Evolutionary conservation across 2,888 invertebrate genomes (phyloP).

Genomic region (Campoplex capitator): DNA sequence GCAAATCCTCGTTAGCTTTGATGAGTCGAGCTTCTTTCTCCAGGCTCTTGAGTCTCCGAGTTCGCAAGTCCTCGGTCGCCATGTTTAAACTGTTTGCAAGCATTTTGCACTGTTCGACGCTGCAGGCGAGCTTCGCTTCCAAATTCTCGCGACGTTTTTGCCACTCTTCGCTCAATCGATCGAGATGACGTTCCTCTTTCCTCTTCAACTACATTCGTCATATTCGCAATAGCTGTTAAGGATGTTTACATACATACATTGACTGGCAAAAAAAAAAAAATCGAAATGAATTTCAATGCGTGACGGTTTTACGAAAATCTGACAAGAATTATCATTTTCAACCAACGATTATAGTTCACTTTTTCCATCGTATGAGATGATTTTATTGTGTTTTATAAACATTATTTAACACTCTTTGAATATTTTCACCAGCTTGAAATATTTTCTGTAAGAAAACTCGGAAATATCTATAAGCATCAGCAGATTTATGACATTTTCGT

Average conservation of each 20-base stretch:
- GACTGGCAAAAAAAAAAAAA: not conserved
- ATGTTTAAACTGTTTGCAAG: slow-evolving; percentile 87
- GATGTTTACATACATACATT: slow-evolving; percentile 24
- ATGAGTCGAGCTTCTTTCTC: slow-evolving; percentile 86
- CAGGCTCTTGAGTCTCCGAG: slow-evolving; percentile 85
- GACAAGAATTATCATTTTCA: not conserved
- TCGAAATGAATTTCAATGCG: not conserved
- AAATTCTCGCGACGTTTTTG: slow-evolving; percentile 86
- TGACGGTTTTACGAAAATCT: not conserved
- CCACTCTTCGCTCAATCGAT: slow-evolving; percentile 87
- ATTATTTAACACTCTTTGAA: not conserved
- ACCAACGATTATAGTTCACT: not conserved
- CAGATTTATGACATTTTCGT: not conserved
- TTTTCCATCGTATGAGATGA: not conserved
- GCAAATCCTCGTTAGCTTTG: slow-evolving; percentile 87
- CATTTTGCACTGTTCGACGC: slow-evolving; percentile 87
- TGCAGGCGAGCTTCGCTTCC: slow-evolving; percentile 86
- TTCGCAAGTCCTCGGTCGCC: slow-evolving; percentile 87
- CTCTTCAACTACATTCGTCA: slow-evolving; percentile 85
- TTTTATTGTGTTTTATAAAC: not conserved
- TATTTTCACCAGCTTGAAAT: too few species aligned
- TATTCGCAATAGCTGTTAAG: slow-evolving; percentile 61
- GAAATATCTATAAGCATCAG: not conserved
- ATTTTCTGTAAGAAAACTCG: too few species aligned
- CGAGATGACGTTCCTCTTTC: slow-evolving; percentile 86